A percentile compares a stretch with the other conserved stretches of the same genome.
These are phyloP conservation scores for Ochropacha duplaris DNA, from an alignment of 2,888 invertebrate species.

Conservation along the genomic window DNA sequence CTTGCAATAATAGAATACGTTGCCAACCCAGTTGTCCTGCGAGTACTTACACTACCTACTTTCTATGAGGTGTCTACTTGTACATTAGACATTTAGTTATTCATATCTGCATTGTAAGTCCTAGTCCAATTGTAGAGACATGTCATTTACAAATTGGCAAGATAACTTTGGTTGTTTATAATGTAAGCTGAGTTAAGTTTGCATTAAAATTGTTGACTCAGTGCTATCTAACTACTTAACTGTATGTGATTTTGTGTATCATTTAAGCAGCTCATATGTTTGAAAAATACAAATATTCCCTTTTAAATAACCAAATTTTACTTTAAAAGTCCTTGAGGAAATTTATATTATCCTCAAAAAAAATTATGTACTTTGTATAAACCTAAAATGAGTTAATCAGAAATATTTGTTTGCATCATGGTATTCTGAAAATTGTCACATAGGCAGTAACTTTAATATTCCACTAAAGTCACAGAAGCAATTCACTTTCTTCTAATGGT, in stretches of 20 bases:
- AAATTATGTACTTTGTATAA: too few relatives aligned
- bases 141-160: neutral
- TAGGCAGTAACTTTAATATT: too few relatives aligned
- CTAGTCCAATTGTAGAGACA: neutral
- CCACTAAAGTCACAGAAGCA: too few relatives aligned
- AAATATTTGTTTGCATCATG: too few relatives aligned
- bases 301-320: too few relatives aligned
- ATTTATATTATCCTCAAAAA: too few relatives aligned
- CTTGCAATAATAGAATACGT: constrained; percentile 26
- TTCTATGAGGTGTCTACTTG: neutral
- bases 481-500: too few relatives aligned
- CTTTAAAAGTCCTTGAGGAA: too few relatives aligned
- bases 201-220: neutral
- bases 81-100: neutral
- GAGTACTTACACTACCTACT: constrained; percentile 3
- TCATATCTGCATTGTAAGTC: neutral
- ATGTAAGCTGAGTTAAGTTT: neutral
- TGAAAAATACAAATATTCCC: too few relatives aligned
- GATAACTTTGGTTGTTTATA: neutral
- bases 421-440: too few relatives aligned
- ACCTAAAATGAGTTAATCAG: too few relatives aligned
- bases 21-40: constrained; percentile 24
- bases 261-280: too few relatives aligned
- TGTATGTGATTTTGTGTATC: neutral
- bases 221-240: neutral